Base-by-base conservation (phyloP, 1,140 invertebrate species). In the Diabrotica virgifera region DNA sequence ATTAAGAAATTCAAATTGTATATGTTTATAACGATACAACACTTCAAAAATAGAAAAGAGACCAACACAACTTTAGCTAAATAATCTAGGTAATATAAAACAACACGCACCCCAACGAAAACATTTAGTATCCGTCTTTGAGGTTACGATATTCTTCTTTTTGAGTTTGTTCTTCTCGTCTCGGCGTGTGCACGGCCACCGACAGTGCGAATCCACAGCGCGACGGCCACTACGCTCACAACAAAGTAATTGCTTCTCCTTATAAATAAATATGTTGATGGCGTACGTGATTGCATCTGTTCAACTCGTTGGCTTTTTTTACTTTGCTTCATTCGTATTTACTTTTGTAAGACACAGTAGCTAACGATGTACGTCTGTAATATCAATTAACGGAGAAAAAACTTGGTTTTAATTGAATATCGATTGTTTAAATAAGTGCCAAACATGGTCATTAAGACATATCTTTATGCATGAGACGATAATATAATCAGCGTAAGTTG, bases 221-320 rank as follows among this genome's bases (percentile, higher is more conserved):
- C 40, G 40, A 46, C 40, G 35, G 35, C 12, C 38, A n/a, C 35
- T 54, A 36, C n/a, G n/a, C 40, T 55, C 52, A 63, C 52, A 53
- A 63, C 61, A 55, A 14, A 11, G 36, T 63, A 63, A 63, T 63
- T 63, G 52, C 61, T 55, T 24, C 61, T 63, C 52, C n/a, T 51
- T 54, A 55, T 46, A 46, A 10, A 46, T 46, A 63, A 63, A 54
- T 63, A 63, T 63, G 61, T 55, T 36, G 53, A 54, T 63, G n/a
- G 40, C 55, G 51, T 54, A 63, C 52, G 61, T 63, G 61, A 63
- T 55, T 55, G 52, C 35, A 35, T 52, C 24, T 36, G 53, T 54
- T 63, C 14, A 35, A 46, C 40, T 46, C 6, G 40, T 46, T 46
- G 8, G 8, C n/a, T 46, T 46, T 46, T 46, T 46, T 46, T 46